These are phyloP conservation scores for Cheirogaleus medius DNA, from an alignment of 2,113 vertebrate genomes.

Conservation along the genomic window DNA sequence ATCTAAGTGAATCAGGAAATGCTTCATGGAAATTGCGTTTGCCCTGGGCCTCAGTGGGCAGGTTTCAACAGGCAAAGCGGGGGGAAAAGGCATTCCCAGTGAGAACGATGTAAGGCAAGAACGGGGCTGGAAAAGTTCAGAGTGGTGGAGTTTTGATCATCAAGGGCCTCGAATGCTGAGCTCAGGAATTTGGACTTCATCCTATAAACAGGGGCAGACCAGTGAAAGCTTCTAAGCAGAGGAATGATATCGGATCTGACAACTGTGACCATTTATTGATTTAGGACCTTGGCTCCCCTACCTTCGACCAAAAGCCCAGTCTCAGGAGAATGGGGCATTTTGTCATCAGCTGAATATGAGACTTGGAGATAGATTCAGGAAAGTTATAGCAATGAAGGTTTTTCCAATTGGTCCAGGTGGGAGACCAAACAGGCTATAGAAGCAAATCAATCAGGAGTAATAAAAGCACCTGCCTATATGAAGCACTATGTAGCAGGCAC, in stretches of 20 bases:
- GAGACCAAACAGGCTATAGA: background rate
- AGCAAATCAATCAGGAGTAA: background rate
- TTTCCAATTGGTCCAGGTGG: background rate
- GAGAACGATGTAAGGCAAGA: background rate
- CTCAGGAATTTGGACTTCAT: background rate
- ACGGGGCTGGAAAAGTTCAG: background rate
- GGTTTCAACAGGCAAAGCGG: background rate
- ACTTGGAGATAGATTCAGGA: background rate
- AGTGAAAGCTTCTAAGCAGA: background rate
- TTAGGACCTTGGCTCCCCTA: background rate
- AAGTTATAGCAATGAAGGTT: background rate
- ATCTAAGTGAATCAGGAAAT: conserved; percentile 39
- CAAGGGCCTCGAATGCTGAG: background rate
- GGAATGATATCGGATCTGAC: background rate
- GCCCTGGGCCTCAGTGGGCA: background rate
- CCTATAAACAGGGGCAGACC: background rate
- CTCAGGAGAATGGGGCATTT: background rate
- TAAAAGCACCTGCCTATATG: background rate
- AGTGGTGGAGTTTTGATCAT: background rate
- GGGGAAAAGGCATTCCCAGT: background rate
- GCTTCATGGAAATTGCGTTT: conserved; percentile 29
- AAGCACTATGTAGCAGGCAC: background rate
- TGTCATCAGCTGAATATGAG: background rate
- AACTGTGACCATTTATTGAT: background rate
- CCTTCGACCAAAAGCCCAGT: background rate